phyloP scores from a whole-genome alignment of 2,888 invertebrate species.

The Teleogryllus oceanicus region DNA sequence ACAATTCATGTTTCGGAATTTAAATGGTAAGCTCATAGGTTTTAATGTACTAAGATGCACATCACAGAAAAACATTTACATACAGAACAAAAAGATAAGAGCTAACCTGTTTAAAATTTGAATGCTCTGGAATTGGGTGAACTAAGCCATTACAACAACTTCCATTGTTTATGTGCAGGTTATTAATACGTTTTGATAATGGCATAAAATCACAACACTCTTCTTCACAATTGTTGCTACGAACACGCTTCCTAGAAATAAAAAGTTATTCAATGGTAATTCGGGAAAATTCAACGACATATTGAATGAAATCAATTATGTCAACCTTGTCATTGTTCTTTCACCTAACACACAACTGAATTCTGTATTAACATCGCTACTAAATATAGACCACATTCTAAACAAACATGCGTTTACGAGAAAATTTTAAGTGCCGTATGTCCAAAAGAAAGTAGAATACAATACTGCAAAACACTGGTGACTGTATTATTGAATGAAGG shows the following conservation, averaged over 20 bases:
- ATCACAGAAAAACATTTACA: slow-evolving; percentile 8
- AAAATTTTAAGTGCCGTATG: too few species aligned
- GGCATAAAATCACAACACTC: slow-evolving; percentile 77
- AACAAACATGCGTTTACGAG: too few species aligned
- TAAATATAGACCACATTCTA: too few species aligned
- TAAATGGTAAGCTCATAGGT: not conserved
- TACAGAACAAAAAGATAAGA: not conserved
- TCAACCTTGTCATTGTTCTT: too few species aligned
- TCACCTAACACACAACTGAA: too few species aligned
- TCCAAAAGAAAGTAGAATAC: too few species aligned
- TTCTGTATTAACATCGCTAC: too few species aligned
- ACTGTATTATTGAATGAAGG: not conserved
- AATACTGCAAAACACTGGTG: too few species aligned
- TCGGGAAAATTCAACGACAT: too few species aligned
- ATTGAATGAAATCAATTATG: too few species aligned
- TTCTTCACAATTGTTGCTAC: slow-evolving; percentile 63
- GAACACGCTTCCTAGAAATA: slow-evolving; percentile 64
- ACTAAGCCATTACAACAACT: slow-evolving; percentile 24
- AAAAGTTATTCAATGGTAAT: too few species aligned
- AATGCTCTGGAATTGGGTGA: slow-evolving; percentile 24
- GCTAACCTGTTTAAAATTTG: slow-evolving; percentile 25
- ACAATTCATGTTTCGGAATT: too few species aligned
- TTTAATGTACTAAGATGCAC: not conserved
- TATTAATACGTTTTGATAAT: slow-evolving; percentile 84
- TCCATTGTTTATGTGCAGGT: slow-evolving; percentile 68